Conservation (phyloP, 2,888 invertebrate species). For the Apamea crenata region DNA sequence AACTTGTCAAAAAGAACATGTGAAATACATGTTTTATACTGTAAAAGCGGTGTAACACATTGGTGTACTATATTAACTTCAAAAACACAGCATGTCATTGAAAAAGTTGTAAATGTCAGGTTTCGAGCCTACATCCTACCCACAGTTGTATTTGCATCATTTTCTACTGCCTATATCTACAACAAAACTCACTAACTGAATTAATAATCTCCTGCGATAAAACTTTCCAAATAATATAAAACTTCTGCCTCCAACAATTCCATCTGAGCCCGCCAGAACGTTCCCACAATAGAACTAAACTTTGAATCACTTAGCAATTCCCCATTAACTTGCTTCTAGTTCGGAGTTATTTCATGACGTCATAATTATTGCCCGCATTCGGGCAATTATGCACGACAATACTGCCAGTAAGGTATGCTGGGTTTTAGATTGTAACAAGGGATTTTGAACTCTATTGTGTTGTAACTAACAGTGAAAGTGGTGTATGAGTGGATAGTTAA, state of each 20-base stretch:
- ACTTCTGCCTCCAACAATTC: slow-evolving; percentile 12
- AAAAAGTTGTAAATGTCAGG: neutral
- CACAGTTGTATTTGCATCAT: neutral
- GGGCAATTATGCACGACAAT: slow-evolving; percentile 62
- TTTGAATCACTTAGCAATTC: slow-evolving; percentile 68
- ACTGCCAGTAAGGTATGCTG: slow-evolving; percentile 42
- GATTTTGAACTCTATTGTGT: slow-evolving; percentile 5
- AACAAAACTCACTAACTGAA: neutral
- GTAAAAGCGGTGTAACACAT: neutral
- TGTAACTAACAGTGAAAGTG: fast-evolving
- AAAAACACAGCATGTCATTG: neutral
- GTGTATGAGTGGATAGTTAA: neutral
- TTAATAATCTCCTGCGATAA: neutral
- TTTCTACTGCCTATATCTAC: neutral
- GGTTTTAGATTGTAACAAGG: neutral
- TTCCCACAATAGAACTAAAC: slow-evolving; percentile 63
- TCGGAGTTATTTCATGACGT: slow-evolving; percentile 64
- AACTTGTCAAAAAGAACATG: no score
- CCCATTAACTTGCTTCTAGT: slow-evolving; percentile 63
- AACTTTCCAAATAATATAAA: slow-evolving; percentile 15
- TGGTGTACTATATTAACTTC: neutral
- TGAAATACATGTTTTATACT: neutral
- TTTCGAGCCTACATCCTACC: neutral
- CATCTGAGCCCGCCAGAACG: slow-evolving; percentile 43
- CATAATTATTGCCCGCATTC: slow-evolving; percentile 65